Evolutionary conservation across 2,888 invertebrate species (phyloP).

Genomic region (Volucella zonaria): DNA sequence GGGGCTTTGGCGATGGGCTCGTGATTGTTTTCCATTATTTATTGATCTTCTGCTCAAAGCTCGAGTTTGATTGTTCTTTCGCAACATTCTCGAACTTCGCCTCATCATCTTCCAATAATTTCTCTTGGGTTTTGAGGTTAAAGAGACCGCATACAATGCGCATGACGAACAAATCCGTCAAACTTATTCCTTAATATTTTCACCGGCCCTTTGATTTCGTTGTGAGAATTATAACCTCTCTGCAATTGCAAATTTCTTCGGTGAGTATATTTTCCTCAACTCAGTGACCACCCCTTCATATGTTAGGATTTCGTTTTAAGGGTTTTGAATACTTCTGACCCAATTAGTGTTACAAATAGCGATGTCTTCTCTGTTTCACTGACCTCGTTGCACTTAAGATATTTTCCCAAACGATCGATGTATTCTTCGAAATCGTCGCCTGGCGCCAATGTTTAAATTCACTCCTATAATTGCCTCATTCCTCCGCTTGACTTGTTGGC

Average conservation of each 20-base stretch:
- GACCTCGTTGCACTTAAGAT: constrained; percentile 31
- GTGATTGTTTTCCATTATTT: constrained; percentile 17
- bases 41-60: constrained; percentile 31
- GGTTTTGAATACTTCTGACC: constrained; percentile 31
- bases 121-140: constrained; percentile 31
- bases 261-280: constrained; percentile 9
- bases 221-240: constrained; percentile 35
- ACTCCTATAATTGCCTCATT: background rate
- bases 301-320: too few relatives aligned
- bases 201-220: constrained; percentile 20
- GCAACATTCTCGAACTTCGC: constrained; percentile 18
- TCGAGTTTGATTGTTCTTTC: constrained; percentile 19
- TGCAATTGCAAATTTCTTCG: constrained; percentile 34
- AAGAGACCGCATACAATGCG: constrained; percentile 31
- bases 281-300: constrained; percentile 15
- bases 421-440: constrained; percentile 43
- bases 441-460: constrained; percentile 19
- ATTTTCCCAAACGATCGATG: constrained; percentile 35
- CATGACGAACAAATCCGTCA: constrained; percentile 17
- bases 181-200: constrained; percentile 24
- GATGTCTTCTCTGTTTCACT: constrained; percentile 30
- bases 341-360: constrained; percentile 34
- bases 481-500: background rate
- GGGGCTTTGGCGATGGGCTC: constrained; percentile 3
- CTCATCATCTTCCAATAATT: constrained; percentile 35